These are phyloP conservation scores for Brachycybe producta DNA, from an alignment of 2,888 invertebrate genomes.

Conservation along the genomic window DNA sequence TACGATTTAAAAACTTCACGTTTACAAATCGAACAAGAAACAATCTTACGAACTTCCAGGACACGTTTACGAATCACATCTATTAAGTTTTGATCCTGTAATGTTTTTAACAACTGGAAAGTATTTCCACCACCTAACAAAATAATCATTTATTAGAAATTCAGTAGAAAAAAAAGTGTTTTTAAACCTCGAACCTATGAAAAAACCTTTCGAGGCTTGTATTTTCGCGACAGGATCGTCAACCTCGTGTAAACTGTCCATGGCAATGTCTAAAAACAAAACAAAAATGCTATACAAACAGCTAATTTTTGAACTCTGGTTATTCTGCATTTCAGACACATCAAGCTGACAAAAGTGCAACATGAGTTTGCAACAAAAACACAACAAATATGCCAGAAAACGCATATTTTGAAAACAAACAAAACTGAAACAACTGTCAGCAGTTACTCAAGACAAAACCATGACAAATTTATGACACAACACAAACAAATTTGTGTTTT, in stretches of 20 bases:
- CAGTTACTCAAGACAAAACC: too few species aligned
- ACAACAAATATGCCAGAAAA: neutral
- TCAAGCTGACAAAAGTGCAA: too few species aligned
- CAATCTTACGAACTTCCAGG: slow-evolving; percentile 32
- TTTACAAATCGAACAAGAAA: neutral
- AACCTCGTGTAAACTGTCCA: slow-evolving; percentile 49
- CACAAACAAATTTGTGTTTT: too few species aligned
- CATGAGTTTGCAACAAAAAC: too few species aligned
- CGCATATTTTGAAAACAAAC: too few species aligned
- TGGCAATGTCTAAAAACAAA: slow-evolving; percentile 44
- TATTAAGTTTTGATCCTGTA: slow-evolving; percentile 55
- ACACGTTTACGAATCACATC: slow-evolving; percentile 49
- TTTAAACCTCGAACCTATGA: too few species aligned
- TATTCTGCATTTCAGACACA: too few species aligned
- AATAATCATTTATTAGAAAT: too few species aligned
- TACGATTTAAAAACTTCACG: neutral
- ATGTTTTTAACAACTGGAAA: slow-evolving; percentile 53
- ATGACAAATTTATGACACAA: too few species aligned
- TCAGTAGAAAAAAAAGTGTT: too few species aligned
- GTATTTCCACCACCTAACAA: slow-evolving; percentile 59
- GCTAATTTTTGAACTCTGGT: too few species aligned
- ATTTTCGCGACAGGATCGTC: slow-evolving; percentile 45
- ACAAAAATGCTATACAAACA: slow-evolving; percentile 19
- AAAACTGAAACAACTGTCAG: too few species aligned
- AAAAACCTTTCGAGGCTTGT: slow-evolving; percentile 51